Evolutionary conservation across 2,888 invertebrate genomes (phyloP), one percentile per base, ranked within the genome.

Genomic region (Orthosia cruda): DNA sequence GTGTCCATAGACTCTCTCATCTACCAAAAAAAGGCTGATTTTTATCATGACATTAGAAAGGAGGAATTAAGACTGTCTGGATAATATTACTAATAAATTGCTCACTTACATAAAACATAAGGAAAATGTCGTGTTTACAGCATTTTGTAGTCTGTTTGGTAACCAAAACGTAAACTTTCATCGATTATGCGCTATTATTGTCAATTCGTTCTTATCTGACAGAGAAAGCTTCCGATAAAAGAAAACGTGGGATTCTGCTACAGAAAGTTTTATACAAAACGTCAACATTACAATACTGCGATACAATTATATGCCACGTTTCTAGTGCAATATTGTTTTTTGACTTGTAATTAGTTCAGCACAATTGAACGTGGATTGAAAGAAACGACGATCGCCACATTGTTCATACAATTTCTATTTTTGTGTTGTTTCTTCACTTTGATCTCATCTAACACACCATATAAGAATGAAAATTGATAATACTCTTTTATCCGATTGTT

Each of bases 231-330:
- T 92, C 89, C 91, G 91, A 95, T 95, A 92, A 91, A 94, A 94
- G 94, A 95, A 95, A 96, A 95, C 96, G 96, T 96, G 96, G 94
- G 96, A 96, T 91, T 89, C 88, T 89, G 68, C 84, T 87, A 91
- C 94, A 92, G 95, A 96, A 95, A 95, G 94, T 93, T 88, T 66
- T 69, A 59, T 65, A 92, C 87, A 90, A 91, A 91, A 91, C 89
- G 88, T 81, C 83, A 89, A 89, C 88, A 88, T 87, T 86, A 92
- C 91, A 90, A 91, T 89, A 91, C 90, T 85, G 87, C 87, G 89
- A 90, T 90, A 88, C 89, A 91, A 92, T 92, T 92, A 91, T 89
- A 89, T 89, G 90, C 88, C 89, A 89, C 88, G 90, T 93, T 93
- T 93, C 93, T 91, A 93, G 92, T 90, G 90, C 85, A 85, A 88